Evolutionary conservation across 2,797 vertebrate genomes (phyloP).

Genomic region (Avahi laniger): DNA sequence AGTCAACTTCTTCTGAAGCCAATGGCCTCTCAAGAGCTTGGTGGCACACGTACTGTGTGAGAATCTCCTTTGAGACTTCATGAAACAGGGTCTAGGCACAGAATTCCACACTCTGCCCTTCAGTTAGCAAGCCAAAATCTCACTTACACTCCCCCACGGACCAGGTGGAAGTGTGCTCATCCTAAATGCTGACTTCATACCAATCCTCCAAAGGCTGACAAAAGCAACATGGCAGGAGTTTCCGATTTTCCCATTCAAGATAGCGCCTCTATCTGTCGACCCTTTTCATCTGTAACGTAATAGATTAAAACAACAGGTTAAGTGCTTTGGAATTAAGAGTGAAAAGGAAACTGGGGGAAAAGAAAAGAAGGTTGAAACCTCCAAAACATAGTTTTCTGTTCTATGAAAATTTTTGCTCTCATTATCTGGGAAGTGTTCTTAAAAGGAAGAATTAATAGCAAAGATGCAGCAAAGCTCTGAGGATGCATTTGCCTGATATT

Average conservation of each 20-base stretch:
- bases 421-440: conserved; percentile 90
- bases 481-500: conserved; percentile 90
- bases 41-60: background rate
- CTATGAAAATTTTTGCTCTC: conserved; percentile 86
- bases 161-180: background rate
- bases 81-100: conserved; percentile 28
- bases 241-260: conserved; percentile 1
- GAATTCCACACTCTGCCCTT: background rate
- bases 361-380: conserved; percentile 58
- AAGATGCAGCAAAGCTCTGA: conserved; percentile 88
- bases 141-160: background rate
- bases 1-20: conserved; percentile 27
- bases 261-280: conserved; percentile 60
- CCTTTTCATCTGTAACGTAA: conserved; percentile 64
- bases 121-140: conserved; percentile 25
- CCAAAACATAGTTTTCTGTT: conserved; percentile 81
- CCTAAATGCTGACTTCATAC: background rate
- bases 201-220: background rate
- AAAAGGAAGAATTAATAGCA: conserved; percentile 84
- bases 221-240: conserved; percentile 49
- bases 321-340: conserved; percentile 72
- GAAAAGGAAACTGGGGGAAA: conserved; percentile 61
- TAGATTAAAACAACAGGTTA: conserved; percentile 72
- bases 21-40: conserved; percentile 43
- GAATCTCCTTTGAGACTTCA: conserved; percentile 40